Conservation (phyloP, 2,888 invertebrate species). For the Thysanoteuthis rhombus region DNA sequence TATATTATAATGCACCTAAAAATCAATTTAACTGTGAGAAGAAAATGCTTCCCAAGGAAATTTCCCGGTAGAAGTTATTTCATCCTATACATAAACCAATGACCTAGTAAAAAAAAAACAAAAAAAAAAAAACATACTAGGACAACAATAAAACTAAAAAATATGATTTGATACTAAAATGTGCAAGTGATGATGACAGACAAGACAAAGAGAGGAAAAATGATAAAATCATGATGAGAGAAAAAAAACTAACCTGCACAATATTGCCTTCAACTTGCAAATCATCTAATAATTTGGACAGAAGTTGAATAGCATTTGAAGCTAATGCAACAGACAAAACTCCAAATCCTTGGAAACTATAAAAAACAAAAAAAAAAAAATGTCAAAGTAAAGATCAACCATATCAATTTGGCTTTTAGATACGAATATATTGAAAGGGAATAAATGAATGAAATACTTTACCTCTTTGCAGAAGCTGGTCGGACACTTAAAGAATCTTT, state of each 20-base stretch:
- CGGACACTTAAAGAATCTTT: slow-evolving; percentile 43
- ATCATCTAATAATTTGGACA: slow-evolving; percentile 80
- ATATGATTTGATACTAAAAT: too few relatives aligned
- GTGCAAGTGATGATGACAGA: too few relatives aligned
- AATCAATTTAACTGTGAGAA: neutral
- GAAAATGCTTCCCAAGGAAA: neutral
- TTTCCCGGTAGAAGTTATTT: neutral
- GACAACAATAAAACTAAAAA: too few relatives aligned
- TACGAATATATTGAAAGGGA: neutral
- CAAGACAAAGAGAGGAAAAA: neutral
- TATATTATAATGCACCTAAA: neutral
- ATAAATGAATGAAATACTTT: neutral
- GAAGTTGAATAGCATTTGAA: slow-evolving; percentile 82
- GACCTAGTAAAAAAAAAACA: too few relatives aligned
- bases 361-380: slow-evolving; percentile 33
- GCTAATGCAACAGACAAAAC: slow-evolving; percentile 90
- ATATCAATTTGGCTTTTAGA: neutral
- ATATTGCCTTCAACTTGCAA: slow-evolving; percentile 75
- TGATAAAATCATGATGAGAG: neutral
- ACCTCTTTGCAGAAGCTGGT: slow-evolving; percentile 55
- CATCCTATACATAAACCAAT: neutral
- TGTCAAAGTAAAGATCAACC: neutral
- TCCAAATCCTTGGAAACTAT: slow-evolving; percentile 85
- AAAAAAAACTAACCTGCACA: slow-evolving; percentile 37
- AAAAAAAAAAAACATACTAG: too few relatives aligned